Evolutionary conservation across 2,113 vertebrate genomes (phyloP).

Genomic region (Ictidomys tridecemlineatus): DNA sequence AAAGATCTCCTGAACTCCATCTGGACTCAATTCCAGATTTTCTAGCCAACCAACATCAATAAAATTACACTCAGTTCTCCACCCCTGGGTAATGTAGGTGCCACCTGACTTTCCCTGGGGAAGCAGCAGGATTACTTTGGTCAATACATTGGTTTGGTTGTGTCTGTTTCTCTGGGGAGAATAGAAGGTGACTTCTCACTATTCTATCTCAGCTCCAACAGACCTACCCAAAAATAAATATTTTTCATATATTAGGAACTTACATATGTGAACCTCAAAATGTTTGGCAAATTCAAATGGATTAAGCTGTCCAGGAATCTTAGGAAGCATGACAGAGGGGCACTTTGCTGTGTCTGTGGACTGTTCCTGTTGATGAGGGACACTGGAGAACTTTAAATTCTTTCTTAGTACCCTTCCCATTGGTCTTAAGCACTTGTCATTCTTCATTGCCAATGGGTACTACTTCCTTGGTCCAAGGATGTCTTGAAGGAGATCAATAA

Average conservation of each 20-base stretch:
- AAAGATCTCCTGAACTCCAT: not conserved
- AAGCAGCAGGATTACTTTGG: not conserved
- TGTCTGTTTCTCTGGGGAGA: not conserved
- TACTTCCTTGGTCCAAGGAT: not conserved
- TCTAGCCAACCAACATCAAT: not conserved
- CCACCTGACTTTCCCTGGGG: not conserved
- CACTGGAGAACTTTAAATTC: not conserved
- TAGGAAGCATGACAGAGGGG: not conserved
- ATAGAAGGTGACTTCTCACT: not conserved
- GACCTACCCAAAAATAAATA: not conserved
- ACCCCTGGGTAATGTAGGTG: not conserved
- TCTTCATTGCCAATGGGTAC: not conserved
- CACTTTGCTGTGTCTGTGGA: not conserved
- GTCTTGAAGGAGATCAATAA: not conserved
- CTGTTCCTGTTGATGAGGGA: not conserved
- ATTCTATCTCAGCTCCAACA: not conserved
- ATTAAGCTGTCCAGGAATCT: not conserved
- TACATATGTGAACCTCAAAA: not conserved
- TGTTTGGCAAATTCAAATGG: slow-evolving; percentile 13
- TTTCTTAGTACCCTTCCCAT: not conserved
- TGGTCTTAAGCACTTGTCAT: not conserved
- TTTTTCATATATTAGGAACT: not conserved
- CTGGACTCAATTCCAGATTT: not conserved
- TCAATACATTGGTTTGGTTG: not conserved
- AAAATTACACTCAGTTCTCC: not conserved